A percentile compares a stretch with the other conserved stretches of the same genome.
Evolutionary conservation across 1,140 invertebrate species (phyloP).

Genomic region (Anthonomus grandis): DNA sequence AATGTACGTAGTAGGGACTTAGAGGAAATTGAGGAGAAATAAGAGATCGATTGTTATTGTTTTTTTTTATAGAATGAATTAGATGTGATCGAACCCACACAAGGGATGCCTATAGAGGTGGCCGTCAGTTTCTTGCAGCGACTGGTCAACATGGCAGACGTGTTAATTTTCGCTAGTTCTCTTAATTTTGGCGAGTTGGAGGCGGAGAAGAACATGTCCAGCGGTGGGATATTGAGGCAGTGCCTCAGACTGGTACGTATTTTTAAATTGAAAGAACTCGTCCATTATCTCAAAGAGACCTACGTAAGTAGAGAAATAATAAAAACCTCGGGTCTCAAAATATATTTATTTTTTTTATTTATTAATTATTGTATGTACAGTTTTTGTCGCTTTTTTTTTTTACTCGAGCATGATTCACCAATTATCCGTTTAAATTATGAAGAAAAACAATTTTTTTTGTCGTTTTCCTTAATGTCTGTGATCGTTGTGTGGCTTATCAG

Average conservation of each 20-base stretch:
- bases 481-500: constrained; percentile 58
- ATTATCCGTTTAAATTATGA: too few species aligned
- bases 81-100: constrained; percentile 96
- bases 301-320: too few species aligned
- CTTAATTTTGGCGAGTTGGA: constrained; percentile 97
- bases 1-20: constrained; percentile 71
- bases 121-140: constrained; percentile 95
- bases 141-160: constrained; percentile 97
- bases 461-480: constrained; percentile 24
- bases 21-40: neutral
- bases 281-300: too few species aligned
- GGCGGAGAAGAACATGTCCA: constrained; percentile 99
- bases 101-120: constrained; percentile 97
- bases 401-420: too few species aligned
- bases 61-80: constrained; percentile 79
- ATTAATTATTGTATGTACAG: too few species aligned
- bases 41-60: neutral
- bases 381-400: too few species aligned
- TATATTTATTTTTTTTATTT: too few species aligned
- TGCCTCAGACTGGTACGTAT: constrained; percentile 87
- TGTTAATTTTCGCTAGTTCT: constrained; percentile 95
- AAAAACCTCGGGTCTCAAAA: too few species aligned
- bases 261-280: too few species aligned
- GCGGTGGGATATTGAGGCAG: constrained; percentile 95
- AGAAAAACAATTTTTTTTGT: neutral